Percentiles rank a stretch among this genome's conserved stretches.
Evolutionary conservation across 2,113 vertebrate genomes (phyloP).

Genomic region (Menura novaehollandiae): DNA sequence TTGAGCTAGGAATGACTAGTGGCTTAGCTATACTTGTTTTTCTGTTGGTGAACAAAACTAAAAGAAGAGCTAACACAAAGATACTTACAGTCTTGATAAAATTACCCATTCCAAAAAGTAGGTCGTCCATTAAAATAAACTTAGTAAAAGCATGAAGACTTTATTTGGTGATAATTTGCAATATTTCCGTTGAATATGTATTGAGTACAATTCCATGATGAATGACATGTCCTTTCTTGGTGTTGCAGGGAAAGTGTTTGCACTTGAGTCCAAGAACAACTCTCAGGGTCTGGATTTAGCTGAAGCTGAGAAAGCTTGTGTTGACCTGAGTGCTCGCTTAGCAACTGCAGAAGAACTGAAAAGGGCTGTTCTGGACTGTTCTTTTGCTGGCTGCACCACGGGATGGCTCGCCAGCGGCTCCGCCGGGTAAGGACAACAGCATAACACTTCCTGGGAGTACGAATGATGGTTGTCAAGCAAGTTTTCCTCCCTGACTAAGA

Average conservation of each 20-base stretch:
- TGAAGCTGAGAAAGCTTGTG: conserved; percentile 78
- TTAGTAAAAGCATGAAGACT: background rate
- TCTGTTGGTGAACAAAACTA: background rate
- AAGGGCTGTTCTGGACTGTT: conserved; percentile 82
- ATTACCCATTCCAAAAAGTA: background rate
- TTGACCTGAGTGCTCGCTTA: conserved; percentile 75
- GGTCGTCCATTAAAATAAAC: background rate
- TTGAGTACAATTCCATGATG: background rate
- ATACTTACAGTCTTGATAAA: background rate
- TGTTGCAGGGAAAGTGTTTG: conserved; percentile 85
- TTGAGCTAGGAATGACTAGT: background rate
- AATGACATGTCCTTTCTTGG: conserved; percentile 29
- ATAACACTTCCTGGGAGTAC: background rate
- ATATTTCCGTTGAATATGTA: background rate
- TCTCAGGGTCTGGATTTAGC: conserved; percentile 72
- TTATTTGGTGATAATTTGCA: background rate
- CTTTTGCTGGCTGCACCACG: conserved; percentile 78
- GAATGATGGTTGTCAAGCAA: background rate
- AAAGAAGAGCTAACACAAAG: background rate
- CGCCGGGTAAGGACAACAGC: conserved; percentile 80
- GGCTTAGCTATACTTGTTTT: background rate
- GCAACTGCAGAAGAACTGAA: conserved; percentile 83
- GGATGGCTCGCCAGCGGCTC: conserved; percentile 86
- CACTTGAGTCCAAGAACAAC: conserved; percentile 77
- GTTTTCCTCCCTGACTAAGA: background rate